Evolutionary conservation across 2,113 vertebrate species (phyloP), one percentile per base, ranked within the genome.

Genomic region (Neofelis nebulosa): DNA sequence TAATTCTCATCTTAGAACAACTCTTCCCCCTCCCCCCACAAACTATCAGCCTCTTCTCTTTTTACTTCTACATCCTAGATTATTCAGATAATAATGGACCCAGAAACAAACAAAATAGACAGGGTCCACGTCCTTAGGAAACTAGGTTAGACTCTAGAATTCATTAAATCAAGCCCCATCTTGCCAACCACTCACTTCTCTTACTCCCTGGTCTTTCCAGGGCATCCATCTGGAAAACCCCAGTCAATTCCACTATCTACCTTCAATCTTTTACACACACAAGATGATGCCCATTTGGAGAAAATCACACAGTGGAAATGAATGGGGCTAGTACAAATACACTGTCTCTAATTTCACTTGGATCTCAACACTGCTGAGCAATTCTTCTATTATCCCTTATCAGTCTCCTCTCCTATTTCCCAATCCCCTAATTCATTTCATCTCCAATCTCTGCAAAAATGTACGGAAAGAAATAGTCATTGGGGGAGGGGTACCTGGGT

Each of bases 191-290:
- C 50, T 14, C 11, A 63, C 33, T 48, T 81, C 36, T 73, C 38
- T 83, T 50, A 88, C 29, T 41, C 52, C 27, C 36, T 90, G 7
- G 33, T 86, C 14, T 57, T 85, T 89, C 78, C n/a, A 86, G n/a
- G n/a, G 50, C 83, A 92, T 41, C 33, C 92, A 81, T 41, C 68
- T 94, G 48, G 87, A 96, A 96, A 97, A 95, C 41, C 57, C 82
- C 80, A 81, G 3, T 82, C 94, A 78, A 65, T 65, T 45, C 41
- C 50, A 68, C 85, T n/a, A 66, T 50, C 73, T 14, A 84, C 79
- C 45, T 78, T 80, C 48, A 68, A 29, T 41, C 88, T 55, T 71
- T 91, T 66, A 65, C 14, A 93, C 23, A 92, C 83, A 71, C 78
- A 88, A 45, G 68, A 50, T 69, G 65, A 55, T 69, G 68, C 8